Evolutionary conservation across 2,113 vertebrate species (phyloP), one percentile per base, ranked within the genome.

Genomic region (Nicator chloris): DNA sequence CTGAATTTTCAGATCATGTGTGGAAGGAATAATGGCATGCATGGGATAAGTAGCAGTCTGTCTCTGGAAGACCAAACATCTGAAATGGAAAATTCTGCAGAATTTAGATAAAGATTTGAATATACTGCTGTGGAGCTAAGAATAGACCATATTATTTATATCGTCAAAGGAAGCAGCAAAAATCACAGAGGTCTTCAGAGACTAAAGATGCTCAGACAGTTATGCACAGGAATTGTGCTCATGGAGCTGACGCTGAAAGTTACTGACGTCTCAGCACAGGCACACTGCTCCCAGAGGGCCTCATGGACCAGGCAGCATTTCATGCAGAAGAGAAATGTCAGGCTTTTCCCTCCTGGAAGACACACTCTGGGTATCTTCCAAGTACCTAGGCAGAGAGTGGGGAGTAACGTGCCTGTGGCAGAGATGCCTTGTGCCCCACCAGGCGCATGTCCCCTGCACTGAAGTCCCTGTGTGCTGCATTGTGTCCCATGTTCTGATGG

Each of bases 91-190:
- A 94, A 88, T 73, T 95, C 86, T 93, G 91, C 88, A 84, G 95
- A 91, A 96, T 87, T 88, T 81, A 59, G 81, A 93, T 80, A 61
- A 96, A 96, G 95, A 88, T 81, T 82, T 88, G 81, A 96, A 91
- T 77, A 51, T 49, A 82, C 86, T 89, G 76, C 82, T 71, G 51
- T 35, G 59, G 71, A 71, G 82, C 96, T 97, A 96, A 98, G 96
- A 98, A 97, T 96, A 97, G 96, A 88, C 51, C 49, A 21, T 47
- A 86, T 95, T 97, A 97, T 98, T 98, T 98, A 97, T 95, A 96
- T 90, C 33, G 19, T 77, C 92, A 91, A 81, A 89, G 86, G 84
- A 92, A 92, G 90, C 7, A 2, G 81, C 51, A 91, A 86, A 94
- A 87, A 92, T 90, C 91, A 49, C 78, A 24, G 49, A 83, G 82